Percentiles rank a stretch among this genome's conserved stretches.
Conservation (phyloP, 2,888 invertebrate genomes). For the Teleogryllus oceanicus region DNA sequence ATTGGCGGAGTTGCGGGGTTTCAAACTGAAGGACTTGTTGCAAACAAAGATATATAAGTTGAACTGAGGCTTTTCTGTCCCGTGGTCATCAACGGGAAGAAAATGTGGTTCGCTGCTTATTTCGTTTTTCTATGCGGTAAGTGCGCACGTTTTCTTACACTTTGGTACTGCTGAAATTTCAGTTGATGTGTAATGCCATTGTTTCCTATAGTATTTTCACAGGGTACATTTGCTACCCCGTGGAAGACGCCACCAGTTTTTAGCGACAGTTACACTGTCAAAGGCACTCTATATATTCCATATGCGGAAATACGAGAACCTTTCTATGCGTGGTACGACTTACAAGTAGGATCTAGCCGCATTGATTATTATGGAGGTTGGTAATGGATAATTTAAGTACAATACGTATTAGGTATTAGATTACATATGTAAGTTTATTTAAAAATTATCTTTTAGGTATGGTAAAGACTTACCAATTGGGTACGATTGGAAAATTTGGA, state of each 20-base stretch:
- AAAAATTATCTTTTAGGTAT: conserved; percentile 52
- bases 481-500: conserved; percentile 61
- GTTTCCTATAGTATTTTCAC: not conserved
- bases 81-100: too few species aligned
- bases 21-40: too few species aligned
- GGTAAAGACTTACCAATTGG: conserved; percentile 87
- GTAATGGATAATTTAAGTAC: not conserved
- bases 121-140: too few species aligned
- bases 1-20: too few species aligned
- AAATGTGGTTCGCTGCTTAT: too few species aligned
- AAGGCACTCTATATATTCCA: conserved; percentile 78
- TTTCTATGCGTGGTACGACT: conserved; percentile 85
- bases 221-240: not conserved
- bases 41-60: too few species aligned
- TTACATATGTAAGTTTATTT: not conserved
- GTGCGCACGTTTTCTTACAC: too few species aligned
- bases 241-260: conserved; percentile 56
- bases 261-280: conserved; percentile 68
- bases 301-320: conserved; percentile 93
- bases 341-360: conserved; percentile 68
- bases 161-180: too few species aligned
- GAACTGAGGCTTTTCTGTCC: too few species aligned
- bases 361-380: conserved; percentile 89
- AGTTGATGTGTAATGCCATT: not conserved
- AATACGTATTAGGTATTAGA: not conserved